These are phyloP conservation scores for Danio aesculapii DNA, from an alignment of 2,797 vertebrate genomes.

Conservation along the genomic window DNA sequence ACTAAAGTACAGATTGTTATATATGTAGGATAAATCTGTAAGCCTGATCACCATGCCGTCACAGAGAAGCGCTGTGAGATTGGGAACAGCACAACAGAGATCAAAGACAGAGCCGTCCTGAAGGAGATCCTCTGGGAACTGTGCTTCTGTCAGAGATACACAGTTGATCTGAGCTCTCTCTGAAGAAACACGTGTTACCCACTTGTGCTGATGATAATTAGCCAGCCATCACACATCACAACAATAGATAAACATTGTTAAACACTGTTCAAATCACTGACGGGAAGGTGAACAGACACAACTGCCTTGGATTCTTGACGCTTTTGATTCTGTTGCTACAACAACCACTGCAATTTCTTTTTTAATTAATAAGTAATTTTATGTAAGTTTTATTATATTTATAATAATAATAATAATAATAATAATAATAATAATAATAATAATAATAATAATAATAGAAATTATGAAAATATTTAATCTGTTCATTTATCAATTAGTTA, in stretches of 20 bases:
- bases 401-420: too few species aligned
- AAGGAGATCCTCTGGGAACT: neutral
- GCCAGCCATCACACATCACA: conserved; percentile 9
- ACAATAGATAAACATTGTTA: conserved; percentile 3
- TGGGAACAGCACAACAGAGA: neutral
- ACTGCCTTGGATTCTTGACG: neutral
- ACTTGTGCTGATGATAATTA: conserved; percentile 21
- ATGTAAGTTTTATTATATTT: neutral
- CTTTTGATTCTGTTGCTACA: neutral
- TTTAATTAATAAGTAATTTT: too few species aligned
- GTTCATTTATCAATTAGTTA: too few species aligned
- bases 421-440: too few species aligned
- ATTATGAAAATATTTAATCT: too few species aligned
- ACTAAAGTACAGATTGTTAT: neutral
- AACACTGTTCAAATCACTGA: conserved; percentile 9
- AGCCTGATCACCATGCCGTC: neutral
- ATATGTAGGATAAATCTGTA: neutral
- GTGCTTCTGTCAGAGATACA: neutral
- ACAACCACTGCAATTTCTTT: too few species aligned
- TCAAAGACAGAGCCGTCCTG: conserved; percentile 5
- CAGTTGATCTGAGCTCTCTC: neutral
- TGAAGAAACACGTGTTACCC: conserved; percentile 1
- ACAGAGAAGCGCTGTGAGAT: neutral
- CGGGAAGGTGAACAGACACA: conserved; percentile 1
- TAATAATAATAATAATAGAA: too few species aligned